Percentiles rank a stretch among this genome's conserved stretches.
Evolutionary conservation across 2,797 vertebrate genomes (phyloP).

Genomic region (Craterocephalus amniculus): DNA sequence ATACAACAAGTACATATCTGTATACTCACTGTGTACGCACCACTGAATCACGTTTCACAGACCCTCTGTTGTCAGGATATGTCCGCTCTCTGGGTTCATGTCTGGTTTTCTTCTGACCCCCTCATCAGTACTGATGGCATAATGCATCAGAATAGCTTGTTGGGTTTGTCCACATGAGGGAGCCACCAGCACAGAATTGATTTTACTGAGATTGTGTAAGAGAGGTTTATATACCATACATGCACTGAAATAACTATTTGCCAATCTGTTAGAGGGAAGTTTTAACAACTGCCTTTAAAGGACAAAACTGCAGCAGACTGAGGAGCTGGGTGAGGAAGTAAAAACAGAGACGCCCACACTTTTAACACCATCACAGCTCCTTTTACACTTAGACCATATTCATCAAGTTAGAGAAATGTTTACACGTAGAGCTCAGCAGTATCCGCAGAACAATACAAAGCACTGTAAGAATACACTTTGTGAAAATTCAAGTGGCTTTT

Average conservation of each 20-base stretch:
- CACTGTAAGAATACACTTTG: neutral
- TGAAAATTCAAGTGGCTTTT: too few species aligned
- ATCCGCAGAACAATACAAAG: neutral
- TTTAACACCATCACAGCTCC: neutral
- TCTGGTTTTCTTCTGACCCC: neutral
- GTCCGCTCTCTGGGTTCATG: neutral
- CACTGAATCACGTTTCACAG: neutral
- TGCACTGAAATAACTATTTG: neutral
- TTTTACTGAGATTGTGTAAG: neutral
- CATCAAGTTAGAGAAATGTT: too few species aligned
- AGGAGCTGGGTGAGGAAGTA: neutral
- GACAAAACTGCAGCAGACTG: neutral
- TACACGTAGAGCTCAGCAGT: neutral
- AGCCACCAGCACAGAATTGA: constrained; percentile 18
- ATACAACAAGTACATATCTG: neutral
- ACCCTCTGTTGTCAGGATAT: neutral
- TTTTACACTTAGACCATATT: neutral
- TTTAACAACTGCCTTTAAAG: neutral
- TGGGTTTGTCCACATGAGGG: constrained; percentile 60
- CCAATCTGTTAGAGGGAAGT: neutral
- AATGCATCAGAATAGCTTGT: neutral
- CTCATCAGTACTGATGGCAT: neutral
- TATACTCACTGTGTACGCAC: neutral
- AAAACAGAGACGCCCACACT: neutral
- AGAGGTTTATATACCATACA: neutral